A percentile compares a stretch with the other conserved stretches of the same genome.
These are phyloP conservation scores for Macrobrachium nipponense DNA, from an alignment of 1,140 invertebrate genomes.

Conservation along the genomic window DNA sequence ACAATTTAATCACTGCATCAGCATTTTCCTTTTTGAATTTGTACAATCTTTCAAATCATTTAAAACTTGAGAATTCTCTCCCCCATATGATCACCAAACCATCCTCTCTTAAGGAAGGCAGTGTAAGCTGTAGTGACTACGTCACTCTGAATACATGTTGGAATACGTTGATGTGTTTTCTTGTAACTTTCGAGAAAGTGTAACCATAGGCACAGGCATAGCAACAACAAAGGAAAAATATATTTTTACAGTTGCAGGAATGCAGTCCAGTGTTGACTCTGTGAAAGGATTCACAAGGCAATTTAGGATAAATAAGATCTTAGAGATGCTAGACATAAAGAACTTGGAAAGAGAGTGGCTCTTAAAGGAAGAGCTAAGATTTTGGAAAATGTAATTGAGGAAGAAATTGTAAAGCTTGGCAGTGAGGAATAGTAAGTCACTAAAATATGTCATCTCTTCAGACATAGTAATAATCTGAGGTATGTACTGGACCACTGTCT, in stretches of 20 bases:
- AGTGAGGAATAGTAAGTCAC: too few relatives aligned
- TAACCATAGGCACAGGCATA: not conserved
- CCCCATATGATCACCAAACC: constrained; percentile 49
- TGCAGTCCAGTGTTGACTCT: not conserved
- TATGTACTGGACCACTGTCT: too few relatives aligned
- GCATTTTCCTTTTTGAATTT: constrained; percentile 46
- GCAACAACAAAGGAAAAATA: too few relatives aligned
- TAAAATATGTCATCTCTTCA: too few relatives aligned
- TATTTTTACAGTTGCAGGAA: not conserved
- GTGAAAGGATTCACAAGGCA: not conserved
- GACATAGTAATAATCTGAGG: too few relatives aligned
- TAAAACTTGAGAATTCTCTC: constrained; percentile 16
- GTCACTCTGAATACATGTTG: constrained; percentile 57
- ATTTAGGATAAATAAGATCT: not conserved
- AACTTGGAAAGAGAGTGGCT: too few relatives aligned
- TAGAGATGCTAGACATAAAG: too few relatives aligned
- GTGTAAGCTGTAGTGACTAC: constrained; percentile 56
- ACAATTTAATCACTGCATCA: constrained; percentile 48
- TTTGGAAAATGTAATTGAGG: too few relatives aligned
- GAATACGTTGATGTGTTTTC: constrained; percentile 34
- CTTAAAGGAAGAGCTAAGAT: too few relatives aligned
- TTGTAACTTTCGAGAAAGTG: not conserved
- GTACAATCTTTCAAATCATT: constrained; percentile 29
- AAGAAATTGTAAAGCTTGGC: too few relatives aligned
- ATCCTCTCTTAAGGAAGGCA: constrained; percentile 50